Conservation (phyloP, 2,113 vertebrate species). For the Thermophis baileyi region DNA sequence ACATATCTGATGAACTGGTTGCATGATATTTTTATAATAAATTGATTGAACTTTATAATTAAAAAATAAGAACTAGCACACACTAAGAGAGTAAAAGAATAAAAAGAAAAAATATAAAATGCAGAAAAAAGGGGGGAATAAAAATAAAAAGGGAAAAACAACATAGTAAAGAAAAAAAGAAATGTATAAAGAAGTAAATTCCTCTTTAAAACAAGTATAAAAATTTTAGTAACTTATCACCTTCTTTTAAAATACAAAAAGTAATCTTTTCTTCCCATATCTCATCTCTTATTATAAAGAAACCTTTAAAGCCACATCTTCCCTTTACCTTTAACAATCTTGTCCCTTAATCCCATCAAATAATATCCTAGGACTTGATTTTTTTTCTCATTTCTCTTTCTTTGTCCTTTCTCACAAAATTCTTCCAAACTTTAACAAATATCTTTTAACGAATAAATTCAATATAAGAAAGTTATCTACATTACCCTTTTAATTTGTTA, state of each 20-base stretch:
- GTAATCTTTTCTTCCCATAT: not conserved
- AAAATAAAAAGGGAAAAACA: not conserved
- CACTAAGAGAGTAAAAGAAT: not conserved
- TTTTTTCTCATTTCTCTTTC: not conserved
- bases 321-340: not conserved
- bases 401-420: not conserved
- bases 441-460: not conserved
- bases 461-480: not conserved
- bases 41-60: not conserved
- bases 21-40: not conserved
- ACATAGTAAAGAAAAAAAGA: not conserved
- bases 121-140: not conserved
- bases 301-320: not conserved
- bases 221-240: not conserved
- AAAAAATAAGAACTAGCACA: not conserved
- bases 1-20: conserved; percentile 43
- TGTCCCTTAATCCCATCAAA: not conserved
- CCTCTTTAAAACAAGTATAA: not conserved
- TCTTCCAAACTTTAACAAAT: not conserved
- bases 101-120: not conserved
- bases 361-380: not conserved
- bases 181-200: not conserved
- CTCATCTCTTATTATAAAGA: not conserved
- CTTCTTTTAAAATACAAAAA: not conserved
- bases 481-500: not conserved